phyloP scores from a whole-genome alignment of 2,113 vertebrate species.

The Pao palembangensis region DNA sequence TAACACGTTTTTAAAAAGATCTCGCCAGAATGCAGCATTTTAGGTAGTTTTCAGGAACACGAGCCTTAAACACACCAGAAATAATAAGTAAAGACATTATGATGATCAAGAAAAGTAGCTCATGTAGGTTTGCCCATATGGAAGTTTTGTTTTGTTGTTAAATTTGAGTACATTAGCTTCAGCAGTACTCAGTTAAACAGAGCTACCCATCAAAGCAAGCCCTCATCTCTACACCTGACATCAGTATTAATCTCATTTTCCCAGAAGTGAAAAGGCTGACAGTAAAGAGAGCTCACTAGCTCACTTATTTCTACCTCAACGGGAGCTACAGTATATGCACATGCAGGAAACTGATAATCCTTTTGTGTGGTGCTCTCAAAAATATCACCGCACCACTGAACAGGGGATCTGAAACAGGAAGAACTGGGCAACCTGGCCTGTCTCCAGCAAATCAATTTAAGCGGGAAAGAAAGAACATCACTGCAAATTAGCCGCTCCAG shows the following conservation, averaged over 20 bases:
- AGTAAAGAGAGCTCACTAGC: constrained; percentile 2
- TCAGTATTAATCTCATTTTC: constrained; percentile 3
- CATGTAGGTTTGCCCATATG: too few species aligned
- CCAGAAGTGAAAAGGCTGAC: constrained; percentile 13
- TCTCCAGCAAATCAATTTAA: constrained; percentile 56
- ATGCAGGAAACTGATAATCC: constrained; percentile 20
- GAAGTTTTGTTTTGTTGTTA: background rate
- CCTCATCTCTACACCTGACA: background rate
- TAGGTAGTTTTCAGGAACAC: too few species aligned
- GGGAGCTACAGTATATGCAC: constrained; percentile 1
- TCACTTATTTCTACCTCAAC: constrained; percentile 13
- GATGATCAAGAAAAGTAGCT: too few species aligned
- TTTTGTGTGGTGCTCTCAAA: constrained; percentile 29
- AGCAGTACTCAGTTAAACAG: constrained; percentile 20
- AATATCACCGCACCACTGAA: constrained; percentile 4
- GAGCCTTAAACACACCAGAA: too few species aligned
- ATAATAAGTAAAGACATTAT: too few species aligned
- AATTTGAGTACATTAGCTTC: constrained; percentile 4
- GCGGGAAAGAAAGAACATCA: constrained; percentile 51
- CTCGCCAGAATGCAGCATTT: too few species aligned
- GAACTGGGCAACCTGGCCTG: constrained; percentile 23
- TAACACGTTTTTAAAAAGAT: too few species aligned
- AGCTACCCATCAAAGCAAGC: background rate
- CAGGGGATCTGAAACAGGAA: background rate
- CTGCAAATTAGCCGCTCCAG: constrained; percentile 57